Evolutionary conservation across 2,888 invertebrate species (phyloP).

Genomic region (Tachystola acroxantha): DNA sequence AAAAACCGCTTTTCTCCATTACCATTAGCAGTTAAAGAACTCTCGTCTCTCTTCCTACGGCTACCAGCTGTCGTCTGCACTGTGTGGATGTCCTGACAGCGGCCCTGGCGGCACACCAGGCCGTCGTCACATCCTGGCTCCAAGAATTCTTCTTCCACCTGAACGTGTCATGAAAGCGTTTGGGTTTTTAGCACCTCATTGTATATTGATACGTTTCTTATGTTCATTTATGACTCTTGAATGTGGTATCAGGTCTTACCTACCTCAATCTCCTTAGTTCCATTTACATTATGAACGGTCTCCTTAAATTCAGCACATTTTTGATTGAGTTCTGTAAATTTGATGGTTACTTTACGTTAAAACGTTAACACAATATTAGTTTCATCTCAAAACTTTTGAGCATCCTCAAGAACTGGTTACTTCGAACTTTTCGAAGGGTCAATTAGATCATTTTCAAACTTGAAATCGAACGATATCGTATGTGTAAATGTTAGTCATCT

Average conservation of each 20-base stretch:
- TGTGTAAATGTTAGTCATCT: too few species aligned
- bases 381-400: background rate
- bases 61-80: constrained; percentile 25
- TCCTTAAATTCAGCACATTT: constrained; percentile 68
- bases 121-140: constrained; percentile 71
- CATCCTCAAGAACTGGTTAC: background rate
- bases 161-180: background rate
- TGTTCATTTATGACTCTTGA: too few species aligned
- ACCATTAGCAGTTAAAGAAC: constrained; percentile 33
- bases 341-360: too few species aligned
- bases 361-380: background rate
- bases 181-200: too few species aligned
- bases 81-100: constrained; percentile 61
- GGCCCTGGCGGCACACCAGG: constrained; percentile 59
- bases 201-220: too few species aligned
- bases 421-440: too few species aligned
- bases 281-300: constrained; percentile 44
- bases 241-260: too few species aligned
- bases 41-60: constrained; percentile 41
- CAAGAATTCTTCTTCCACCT: constrained; percentile 68
- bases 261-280: constrained; percentile 57
- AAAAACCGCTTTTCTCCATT: too few species aligned
- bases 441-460: too few species aligned
- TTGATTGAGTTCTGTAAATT: constrained; percentile 53
- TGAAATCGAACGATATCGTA: too few species aligned